Percentiles rank a stretch among this genome's conserved stretches.
Evolutionary conservation across 1,140 invertebrate genomes (phyloP).

Genomic region (Drosophila prosaltans): DNA sequence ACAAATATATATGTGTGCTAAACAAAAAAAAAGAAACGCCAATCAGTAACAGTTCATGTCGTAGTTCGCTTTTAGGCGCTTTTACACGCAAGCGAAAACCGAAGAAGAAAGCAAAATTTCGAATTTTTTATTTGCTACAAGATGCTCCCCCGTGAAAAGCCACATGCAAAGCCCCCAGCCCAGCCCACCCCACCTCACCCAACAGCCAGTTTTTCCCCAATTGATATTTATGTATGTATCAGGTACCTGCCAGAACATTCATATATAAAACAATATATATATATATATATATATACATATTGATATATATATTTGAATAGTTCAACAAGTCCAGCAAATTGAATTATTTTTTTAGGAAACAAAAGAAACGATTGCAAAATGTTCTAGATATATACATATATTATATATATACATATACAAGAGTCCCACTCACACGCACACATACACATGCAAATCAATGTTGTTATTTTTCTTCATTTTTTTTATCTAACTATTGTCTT

Average conservation of each 20-base stretch:
- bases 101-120: conserved; percentile 31
- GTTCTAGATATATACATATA: conserved; percentile 34
- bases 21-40: conserved; percentile 10
- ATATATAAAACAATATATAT: conserved; percentile 37
- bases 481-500: conserved; percentile 37
- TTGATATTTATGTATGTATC: conserved; percentile 72
- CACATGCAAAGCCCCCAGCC: neutral
- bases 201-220: conserved; percentile 24
- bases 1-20: conserved; percentile 39
- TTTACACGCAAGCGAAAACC: conserved; percentile 71
- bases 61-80: conserved; percentile 79
- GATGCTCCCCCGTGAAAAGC: conserved; percentile 25
- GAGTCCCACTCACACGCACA: conserved; percentile 21
- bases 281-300: conserved; percentile 31
- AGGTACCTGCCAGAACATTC: conserved; percentile 71
- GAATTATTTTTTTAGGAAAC: conserved; percentile 10
- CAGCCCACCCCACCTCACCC: conserved; percentile 23
- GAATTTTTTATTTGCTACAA: conserved; percentile 53
- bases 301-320: conserved; percentile 41
- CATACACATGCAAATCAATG: conserved; percentile 39
- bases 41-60: conserved; percentile 69
- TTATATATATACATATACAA: conserved; percentile 29
- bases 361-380: conserved; percentile 20
- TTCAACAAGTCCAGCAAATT: conserved; percentile 40
- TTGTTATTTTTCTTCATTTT: conserved; percentile 41